Conservation (phyloP, 2,113 vertebrate species). For the Tetrax tetrax region DNA sequence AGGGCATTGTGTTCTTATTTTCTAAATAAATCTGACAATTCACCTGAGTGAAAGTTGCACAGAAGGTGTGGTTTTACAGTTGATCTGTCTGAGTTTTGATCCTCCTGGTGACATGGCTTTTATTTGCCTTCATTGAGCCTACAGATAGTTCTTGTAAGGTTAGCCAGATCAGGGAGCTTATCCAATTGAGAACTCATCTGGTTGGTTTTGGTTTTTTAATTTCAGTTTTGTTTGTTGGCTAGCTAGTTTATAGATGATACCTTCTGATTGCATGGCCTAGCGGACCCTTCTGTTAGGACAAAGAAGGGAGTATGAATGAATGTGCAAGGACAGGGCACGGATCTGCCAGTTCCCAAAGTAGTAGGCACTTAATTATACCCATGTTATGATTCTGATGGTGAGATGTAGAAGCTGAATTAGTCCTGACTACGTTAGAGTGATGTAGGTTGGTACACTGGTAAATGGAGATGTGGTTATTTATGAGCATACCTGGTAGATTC, state of each 20-base stretch:
- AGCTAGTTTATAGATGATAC: not conserved
- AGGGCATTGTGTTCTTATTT: not conserved
- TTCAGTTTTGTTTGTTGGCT: not conserved
- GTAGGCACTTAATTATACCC: fast-evolving
- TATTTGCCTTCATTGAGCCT: not conserved
- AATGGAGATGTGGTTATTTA: not conserved
- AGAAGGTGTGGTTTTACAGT: not conserved
- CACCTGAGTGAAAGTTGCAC: not conserved
- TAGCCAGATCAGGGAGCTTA: not conserved
- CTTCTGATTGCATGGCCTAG: fast-evolving
- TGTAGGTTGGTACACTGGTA: fast-evolving
- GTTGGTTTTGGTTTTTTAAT: not conserved
- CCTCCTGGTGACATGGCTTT: not conserved
- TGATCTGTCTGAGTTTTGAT: not conserved
- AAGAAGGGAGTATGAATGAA: not conserved
- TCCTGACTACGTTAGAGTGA: fast-evolving
- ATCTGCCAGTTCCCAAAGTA: not conserved
- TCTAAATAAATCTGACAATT: not conserved
- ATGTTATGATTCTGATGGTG: fast-evolving
- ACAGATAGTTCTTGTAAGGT: not conserved
- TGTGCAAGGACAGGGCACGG: not conserved
- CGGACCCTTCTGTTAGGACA: not conserved
- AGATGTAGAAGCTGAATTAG: not conserved
- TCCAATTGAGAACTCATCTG: not conserved
- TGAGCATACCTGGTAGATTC: not conserved